These are phyloP conservation scores for Latrodectus hesperus DNA, from an alignment of 2,888 invertebrate genomes.

Conservation along the genomic window DNA sequence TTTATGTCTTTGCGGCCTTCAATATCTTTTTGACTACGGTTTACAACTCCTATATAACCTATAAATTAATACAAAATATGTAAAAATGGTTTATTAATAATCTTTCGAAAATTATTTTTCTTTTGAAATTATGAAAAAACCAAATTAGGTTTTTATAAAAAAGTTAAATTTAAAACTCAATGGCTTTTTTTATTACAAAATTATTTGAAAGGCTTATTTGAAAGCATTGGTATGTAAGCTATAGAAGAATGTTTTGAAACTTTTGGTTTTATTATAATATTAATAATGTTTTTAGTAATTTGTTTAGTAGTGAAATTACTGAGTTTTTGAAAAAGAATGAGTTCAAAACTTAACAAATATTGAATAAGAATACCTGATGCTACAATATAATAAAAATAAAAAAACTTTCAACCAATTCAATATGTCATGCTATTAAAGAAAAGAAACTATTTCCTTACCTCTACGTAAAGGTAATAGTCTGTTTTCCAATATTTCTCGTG, in stretches of 20 bases:
- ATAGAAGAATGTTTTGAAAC: no score
- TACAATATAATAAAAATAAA: no score
- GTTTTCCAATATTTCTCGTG: constrained; percentile 97
- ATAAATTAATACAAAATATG: constrained; percentile 73
- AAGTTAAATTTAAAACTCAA: neutral
- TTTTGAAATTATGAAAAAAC: constrained; percentile 71
- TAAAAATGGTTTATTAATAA: neutral
- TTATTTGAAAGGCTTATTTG: no score
- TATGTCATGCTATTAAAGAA: neutral
- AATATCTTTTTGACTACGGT: constrained; percentile 98
- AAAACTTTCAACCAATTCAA: neutral
- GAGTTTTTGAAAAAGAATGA: no score
- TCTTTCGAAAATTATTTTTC: no score
- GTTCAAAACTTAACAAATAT: no score
- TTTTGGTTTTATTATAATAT: no score
- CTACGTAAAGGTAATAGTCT: constrained; percentile 89
- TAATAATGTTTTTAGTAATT: no score
- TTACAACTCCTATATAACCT: constrained; percentile 99
- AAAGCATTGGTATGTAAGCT: no score
- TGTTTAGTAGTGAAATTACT: no score
- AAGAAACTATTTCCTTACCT: constrained; percentile 72
- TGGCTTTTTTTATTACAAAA: no score
- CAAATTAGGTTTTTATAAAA: neutral
- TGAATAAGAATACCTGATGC: no score
- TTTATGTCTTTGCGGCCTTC: constrained; percentile 98